Conservation (phyloP, 2,888 invertebrate genomes). For the Rotaria macrura region DNA sequence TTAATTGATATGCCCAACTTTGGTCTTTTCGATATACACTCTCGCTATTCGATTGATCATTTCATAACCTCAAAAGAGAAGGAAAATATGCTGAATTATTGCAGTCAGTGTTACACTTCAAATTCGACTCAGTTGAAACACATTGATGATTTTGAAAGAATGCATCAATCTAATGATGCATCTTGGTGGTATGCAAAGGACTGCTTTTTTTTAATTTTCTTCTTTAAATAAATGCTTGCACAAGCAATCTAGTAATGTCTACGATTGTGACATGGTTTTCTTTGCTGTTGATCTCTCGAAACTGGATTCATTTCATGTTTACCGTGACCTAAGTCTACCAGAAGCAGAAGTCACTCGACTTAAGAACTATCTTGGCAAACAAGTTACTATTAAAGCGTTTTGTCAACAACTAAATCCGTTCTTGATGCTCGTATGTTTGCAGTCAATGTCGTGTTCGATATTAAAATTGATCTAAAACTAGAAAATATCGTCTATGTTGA, state of each 20-base stretch:
- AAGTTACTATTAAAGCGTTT: background rate
- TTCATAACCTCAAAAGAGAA: background rate
- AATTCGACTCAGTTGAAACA: background rate
- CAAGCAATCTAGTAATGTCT: background rate
- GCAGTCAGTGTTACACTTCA: background rate
- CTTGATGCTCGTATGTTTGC: background rate
- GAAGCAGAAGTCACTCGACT: background rate
- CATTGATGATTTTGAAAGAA: background rate
- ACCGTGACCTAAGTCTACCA: background rate
- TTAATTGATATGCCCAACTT: background rate
- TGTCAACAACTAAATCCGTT: background rate
- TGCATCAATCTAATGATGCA: background rate
- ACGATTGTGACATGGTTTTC: background rate
- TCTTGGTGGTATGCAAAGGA: background rate
- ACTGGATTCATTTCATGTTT: background rate
- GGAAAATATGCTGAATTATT: background rate
- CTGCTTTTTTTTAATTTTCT: background rate
- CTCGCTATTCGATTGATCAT: background rate
- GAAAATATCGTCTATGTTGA: background rate
- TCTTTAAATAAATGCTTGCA: slow-evolving; percentile 1
- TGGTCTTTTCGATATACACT: background rate
- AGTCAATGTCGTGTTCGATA: background rate
- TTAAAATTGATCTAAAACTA: background rate
- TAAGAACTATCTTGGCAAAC: background rate
- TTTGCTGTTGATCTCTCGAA: background rate